Conservation (phyloP, 2,113 vertebrate species). For the Paramisgurnus dabryanus region DNA sequence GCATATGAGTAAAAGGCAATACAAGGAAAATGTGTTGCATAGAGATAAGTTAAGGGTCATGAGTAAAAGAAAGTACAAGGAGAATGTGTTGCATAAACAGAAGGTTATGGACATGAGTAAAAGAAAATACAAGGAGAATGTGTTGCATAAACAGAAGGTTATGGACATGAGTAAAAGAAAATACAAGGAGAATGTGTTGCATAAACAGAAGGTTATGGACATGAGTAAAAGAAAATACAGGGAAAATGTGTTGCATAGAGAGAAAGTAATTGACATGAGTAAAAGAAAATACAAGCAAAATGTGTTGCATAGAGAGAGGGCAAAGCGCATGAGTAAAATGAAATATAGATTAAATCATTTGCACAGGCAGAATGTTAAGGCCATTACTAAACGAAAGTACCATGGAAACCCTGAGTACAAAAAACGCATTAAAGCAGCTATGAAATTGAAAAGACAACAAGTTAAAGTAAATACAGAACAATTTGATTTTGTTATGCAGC, state of each 20-base stretch:
- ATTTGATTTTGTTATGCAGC: constrained; percentile 6
- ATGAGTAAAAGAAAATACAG: background rate
- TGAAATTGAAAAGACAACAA: background rate
- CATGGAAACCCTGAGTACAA: background rate
- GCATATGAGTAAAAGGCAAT: too few relatives aligned
- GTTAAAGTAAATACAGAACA: constrained; percentile 9
- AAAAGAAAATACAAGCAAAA: background rate
- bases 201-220: background rate
- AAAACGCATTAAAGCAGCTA: background rate
- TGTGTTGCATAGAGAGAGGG: background rate
- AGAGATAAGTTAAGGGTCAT: background rate
- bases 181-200: background rate
- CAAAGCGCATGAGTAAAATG: background rate
- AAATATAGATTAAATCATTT: background rate
- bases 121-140: background rate
- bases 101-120: background rate
- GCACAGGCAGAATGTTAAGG: background rate
- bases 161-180: background rate
- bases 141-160: background rate
- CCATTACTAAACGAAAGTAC: background rate
- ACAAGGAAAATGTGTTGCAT: background rate
- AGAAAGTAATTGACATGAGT: background rate
- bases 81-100: background rate
- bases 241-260: background rate
- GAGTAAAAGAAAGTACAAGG: background rate